A percentile compares a stretch with the other conserved stretches of the same genome.
Conservation (phyloP, 64 coral and sea anemone species). For the Pachyseris speciosa region DNA sequence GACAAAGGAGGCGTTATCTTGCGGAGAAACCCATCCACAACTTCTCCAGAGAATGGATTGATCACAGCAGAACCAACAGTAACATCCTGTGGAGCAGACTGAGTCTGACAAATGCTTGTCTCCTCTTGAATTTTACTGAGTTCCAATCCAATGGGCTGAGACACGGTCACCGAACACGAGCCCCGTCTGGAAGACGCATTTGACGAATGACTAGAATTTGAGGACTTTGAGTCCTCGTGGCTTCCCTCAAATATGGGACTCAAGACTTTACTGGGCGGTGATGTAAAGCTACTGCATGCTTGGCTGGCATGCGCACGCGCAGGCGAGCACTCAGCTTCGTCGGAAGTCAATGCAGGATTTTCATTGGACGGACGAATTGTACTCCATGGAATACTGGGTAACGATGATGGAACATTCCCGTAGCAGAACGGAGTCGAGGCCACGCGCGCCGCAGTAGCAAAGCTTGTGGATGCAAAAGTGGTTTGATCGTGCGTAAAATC, state of each 20-base stretch:
- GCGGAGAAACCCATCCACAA: slow-evolving; percentile 44
- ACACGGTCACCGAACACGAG: slow-evolving; percentile 38
- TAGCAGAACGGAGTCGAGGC: slow-evolving; percentile 81
- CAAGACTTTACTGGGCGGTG: slow-evolving; percentile 77
- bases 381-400: slow-evolving; percentile 73
- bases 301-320: background rate
- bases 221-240: slow-evolving; percentile 88
- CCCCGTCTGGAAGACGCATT: slow-evolving; percentile 46
- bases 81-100: background rate
- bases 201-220: slow-evolving; percentile 53
- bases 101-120: background rate
- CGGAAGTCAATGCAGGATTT: slow-evolving; percentile 32
- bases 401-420: background rate
- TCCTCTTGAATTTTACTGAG: slow-evolving; percentile 45
- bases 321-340: background rate
- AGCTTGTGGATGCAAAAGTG: slow-evolving; percentile 49
- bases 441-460: slow-evolving; percentile 74
- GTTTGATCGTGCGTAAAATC: slow-evolving; percentile 71
- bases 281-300: slow-evolving; percentile 45
- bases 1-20: slow-evolving; percentile 48
- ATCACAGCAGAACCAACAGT: slow-evolving; percentile 59
- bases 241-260: slow-evolving; percentile 97
- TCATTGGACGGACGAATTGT: slow-evolving; percentile 56
- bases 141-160: slow-evolving; percentile 28
- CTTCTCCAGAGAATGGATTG: slow-evolving; percentile 85